These are phyloP conservation scores for Corydoras sp. DNA, from an alignment of 2,113 vertebrate genomes.

Conservation along the genomic window DNA sequence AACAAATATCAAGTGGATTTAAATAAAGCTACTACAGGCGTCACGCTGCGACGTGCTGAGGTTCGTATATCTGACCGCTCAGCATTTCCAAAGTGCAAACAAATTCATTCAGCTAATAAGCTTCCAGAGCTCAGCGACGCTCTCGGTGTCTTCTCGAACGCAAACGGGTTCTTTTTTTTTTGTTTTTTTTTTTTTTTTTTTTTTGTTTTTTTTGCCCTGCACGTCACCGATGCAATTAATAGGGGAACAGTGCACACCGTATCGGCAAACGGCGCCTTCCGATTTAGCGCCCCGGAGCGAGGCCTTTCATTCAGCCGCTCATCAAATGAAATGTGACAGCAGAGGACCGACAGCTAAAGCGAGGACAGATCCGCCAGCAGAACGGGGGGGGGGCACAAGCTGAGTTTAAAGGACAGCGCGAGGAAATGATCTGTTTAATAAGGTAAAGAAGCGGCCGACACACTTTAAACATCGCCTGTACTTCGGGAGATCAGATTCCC, in stretches of 20 bases:
- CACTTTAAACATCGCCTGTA: constrained; percentile 5
- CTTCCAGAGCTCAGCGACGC: constrained; percentile 4
- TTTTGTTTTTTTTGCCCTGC: constrained; percentile 3
- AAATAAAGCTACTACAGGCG: constrained; percentile 20
- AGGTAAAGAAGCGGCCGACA: background rate
- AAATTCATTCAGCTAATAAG: constrained; percentile 21
- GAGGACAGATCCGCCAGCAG: constrained; percentile 1
- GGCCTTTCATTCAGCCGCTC: constrained; percentile 10
- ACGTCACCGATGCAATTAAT: constrained; percentile 21
- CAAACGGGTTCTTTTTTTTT: constrained; percentile 13
- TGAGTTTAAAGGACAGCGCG: constrained; percentile 2
- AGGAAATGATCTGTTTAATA: constrained; percentile 3
- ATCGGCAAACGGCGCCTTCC: constrained; percentile 1
- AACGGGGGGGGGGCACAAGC: constrained; percentile 1
- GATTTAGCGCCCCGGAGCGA: constrained; percentile 8
- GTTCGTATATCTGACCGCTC: constrained; percentile 13
- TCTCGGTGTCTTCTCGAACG: constrained; percentile 15
- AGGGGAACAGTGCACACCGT: background rate
- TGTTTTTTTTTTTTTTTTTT: constrained; percentile 19
- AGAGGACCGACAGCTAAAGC: constrained; percentile 20
- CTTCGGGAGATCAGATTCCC: background rate
- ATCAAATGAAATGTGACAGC: constrained; percentile 33
- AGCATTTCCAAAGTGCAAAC: constrained; percentile 20
- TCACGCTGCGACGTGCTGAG: constrained; percentile 9
- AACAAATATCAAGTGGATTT: constrained; percentile 29